Percentiles rank a stretch among this genome's conserved stretches.
These are phyloP conservation scores for Labeo calbasu DNA, from an alignment of 2,797 vertebrate genomes.

Conservation along the genomic window DNA sequence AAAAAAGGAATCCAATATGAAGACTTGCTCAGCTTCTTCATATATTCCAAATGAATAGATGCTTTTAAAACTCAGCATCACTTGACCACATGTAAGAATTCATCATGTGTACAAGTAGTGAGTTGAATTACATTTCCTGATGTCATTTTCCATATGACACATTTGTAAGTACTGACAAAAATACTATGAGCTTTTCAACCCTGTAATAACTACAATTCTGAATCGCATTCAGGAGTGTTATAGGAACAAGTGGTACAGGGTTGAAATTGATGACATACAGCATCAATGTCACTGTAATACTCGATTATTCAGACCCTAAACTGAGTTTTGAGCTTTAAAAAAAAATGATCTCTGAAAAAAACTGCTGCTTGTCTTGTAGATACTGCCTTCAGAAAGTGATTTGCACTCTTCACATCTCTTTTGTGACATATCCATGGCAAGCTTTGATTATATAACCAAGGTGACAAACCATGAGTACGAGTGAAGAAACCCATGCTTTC, in stretches of 20 bases:
- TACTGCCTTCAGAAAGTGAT: neutral
- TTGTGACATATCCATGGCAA: neutral
- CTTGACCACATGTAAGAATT: slow-evolving; percentile 11
- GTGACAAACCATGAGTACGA: neutral
- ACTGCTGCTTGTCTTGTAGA: neutral
- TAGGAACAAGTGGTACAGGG: neutral
- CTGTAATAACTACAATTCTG: neutral
- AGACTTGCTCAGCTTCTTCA: slow-evolving; percentile 44
- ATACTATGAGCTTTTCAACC: neutral
- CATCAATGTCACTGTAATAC: neutral
- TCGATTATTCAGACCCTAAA: neutral
- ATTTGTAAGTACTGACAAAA: neutral
- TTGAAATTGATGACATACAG: neutral
- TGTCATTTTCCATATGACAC: neutral
- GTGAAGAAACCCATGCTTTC: neutral
- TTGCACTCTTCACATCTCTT: neutral
- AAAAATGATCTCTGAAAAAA: neutral
- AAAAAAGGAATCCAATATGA: slow-evolving; percentile 52
- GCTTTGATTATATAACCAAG: neutral
- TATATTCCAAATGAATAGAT: slow-evolving; percentile 18
- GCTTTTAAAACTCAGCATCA: slow-evolving; percentile 28
- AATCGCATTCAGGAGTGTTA: neutral
- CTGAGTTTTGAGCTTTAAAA: neutral
- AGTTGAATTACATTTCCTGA: neutral
- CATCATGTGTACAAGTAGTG: slow-evolving; percentile 9